phyloP scores from a whole-genome alignment of 2,797 vertebrate species.

The Podarcis siculus region DNA sequence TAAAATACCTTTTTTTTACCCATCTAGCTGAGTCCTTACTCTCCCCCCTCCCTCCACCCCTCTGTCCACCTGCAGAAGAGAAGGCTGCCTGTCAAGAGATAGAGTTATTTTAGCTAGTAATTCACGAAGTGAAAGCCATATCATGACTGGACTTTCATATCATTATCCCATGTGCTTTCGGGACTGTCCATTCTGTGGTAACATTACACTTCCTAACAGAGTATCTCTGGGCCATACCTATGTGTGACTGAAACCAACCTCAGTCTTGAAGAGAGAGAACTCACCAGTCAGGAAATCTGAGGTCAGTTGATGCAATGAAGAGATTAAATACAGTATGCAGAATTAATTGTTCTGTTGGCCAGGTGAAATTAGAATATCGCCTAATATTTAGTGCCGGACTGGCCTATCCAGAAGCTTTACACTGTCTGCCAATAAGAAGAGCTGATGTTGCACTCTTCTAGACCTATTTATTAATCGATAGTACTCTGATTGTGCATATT shows the following conservation, averaged over 20 bases:
- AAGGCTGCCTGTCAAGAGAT: not conserved
- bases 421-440: not conserved
- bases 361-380: not conserved
- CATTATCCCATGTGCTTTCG: not conserved
- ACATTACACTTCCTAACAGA: not conserved
- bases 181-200: not conserved
- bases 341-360: not conserved
- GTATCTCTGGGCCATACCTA: too few species aligned
- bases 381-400: not conserved
- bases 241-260: too few species aligned
- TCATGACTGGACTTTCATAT: not conserved
- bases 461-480: not conserved
- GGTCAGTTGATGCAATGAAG: not conserved
- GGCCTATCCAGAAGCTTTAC: not conserved
- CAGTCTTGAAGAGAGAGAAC: not conserved
- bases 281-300: not conserved
- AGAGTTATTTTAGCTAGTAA: not conserved
- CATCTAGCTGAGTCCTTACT: too few species aligned
- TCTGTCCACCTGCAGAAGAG: not conserved
- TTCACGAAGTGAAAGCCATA: not conserved
- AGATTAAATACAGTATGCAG: not conserved
- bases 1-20: too few species aligned
- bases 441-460: not conserved
- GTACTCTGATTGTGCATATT: not conserved
- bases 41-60: too few species aligned